Conservation (phyloP, 2,888 invertebrate genomes). For the Nephrotoma appendiculata region DNA sequence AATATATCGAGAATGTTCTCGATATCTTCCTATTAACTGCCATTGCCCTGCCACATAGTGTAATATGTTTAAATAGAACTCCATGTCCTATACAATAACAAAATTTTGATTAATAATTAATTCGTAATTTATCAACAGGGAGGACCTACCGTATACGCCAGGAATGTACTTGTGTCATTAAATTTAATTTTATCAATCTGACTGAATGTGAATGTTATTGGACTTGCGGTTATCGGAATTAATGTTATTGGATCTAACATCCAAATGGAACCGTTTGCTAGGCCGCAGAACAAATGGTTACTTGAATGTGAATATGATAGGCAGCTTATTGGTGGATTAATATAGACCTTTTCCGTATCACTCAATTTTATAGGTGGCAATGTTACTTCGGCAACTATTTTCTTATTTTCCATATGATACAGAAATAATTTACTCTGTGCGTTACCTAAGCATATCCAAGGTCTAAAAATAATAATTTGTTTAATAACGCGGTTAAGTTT, state of each 20-base stretch:
- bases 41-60: slow-evolving; percentile 34
- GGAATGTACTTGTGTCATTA: slow-evolving; percentile 36
- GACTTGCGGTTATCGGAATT: slow-evolving; percentile 31
- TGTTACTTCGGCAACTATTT: slow-evolving; percentile 14
- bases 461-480: slow-evolving; percentile 25
- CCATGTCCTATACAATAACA: slow-evolving; percentile 34
- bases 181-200: slow-evolving; percentile 38
- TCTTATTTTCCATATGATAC: slow-evolving; percentile 29
- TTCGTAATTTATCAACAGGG: background rate
- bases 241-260: slow-evolving; percentile 44
- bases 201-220: slow-evolving; percentile 33
- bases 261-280: slow-evolving; percentile 42
- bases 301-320: slow-evolving; percentile 24
- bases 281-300: slow-evolving; percentile 41
- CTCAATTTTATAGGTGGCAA: background rate
- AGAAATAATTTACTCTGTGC: slow-evolving; percentile 34
- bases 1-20: slow-evolving; percentile 44
- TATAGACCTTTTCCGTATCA: background rate
- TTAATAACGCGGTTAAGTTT: background rate
- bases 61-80: slow-evolving; percentile 37
- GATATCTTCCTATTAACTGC: slow-evolving; percentile 43
- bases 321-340: background rate
- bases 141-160: slow-evolving; percentile 41
- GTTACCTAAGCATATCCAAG: slow-evolving; percentile 35
- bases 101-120: background rate